Base-by-base conservation (phyloP, 2,797 vertebrate species). In the Falco cherrug region DNA sequence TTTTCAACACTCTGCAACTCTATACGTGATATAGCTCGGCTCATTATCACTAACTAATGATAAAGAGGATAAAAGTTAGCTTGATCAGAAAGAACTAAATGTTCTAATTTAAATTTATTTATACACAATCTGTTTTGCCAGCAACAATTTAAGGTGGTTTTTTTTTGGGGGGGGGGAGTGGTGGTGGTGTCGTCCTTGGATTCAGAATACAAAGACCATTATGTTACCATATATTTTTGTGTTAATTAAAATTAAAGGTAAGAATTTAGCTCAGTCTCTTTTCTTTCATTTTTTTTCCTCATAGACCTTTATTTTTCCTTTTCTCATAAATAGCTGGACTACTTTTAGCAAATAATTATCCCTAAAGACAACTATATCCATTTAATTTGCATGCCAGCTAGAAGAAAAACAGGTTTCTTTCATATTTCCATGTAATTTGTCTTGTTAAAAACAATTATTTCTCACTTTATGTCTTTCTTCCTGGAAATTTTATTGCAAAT, bases 81-180 rank as follows among this genome's bases (percentile, higher is more conserved):
- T 89, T 68, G n/a, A 35, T 76, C 84, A 73, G 51, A 65, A 87
- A 80, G 41, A 80, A 8, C 14, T 13, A 80, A 87, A 6, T 28
- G 12, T 57, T 70, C 17, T 87, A 67, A 64, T 50, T 77, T 50
- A 56, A 63, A 70, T 59, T 31, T 67, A 35, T 68, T 89, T 84
- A 39, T 41, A 31, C 5, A 26, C 14, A 86, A 3, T 60, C 53
- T 54, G 16, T 70, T 31, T 21, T 76, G 41, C 25, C 41, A 76
- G n/a, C 21, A 77, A 56, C 26, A 48, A 77, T 83, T 64, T 51
- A 13, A 60, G 28, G 22, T 17, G 43, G 31, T 50, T 37, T 37
- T 37, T 24, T 24, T 48, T 59, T 53, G 15, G 5, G 2, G 3
- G 2, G 8, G 2, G 5, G 37, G 5, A 33, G 31, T 13, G 26